A percentile compares a stretch with the other conserved stretches of the same genome.
phyloP scores from a whole-genome alignment of 2,797 vertebrate genomes.

The Oreonectes daqikongensis region DNA sequence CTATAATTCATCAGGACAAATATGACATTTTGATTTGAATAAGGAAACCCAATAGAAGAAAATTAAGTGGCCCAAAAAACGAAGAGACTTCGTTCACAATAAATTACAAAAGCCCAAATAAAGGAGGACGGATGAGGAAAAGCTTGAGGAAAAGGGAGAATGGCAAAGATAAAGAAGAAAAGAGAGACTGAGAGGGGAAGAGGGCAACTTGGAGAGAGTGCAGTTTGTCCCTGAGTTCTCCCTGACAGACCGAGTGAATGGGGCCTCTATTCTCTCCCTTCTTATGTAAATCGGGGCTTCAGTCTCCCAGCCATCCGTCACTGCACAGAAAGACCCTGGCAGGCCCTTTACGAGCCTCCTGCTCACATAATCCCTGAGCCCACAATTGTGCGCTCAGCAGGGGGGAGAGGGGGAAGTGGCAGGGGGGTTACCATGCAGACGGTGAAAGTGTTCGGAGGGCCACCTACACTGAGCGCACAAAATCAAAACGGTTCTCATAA shows the following conservation, averaged over 20 bases:
- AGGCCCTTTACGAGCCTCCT: slow-evolving; percentile 82
- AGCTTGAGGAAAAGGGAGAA: slow-evolving; percentile 62
- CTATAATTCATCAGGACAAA: slow-evolving; percentile 59
- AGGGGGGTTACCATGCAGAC: slow-evolving; percentile 65
- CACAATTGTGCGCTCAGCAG: slow-evolving; percentile 76
- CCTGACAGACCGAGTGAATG: slow-evolving; percentile 79
- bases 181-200: slow-evolving; percentile 68
- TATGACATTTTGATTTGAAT: slow-evolving; percentile 60
- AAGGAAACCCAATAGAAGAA: slow-evolving; percentile 69
- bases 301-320: slow-evolving; percentile 83
- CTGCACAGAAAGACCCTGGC: slow-evolving; percentile 83
- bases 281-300: slow-evolving; percentile 82
- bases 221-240: slow-evolving; percentile 69
- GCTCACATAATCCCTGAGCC: slow-evolving; percentile 78
- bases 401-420: slow-evolving; percentile 68
- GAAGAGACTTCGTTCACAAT: slow-evolving; percentile 64
- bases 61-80: slow-evolving; percentile 77
- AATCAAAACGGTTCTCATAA: slow-evolving; percentile 68
- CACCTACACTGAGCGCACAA: slow-evolving; percentile 73
- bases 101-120: slow-evolving; percentile 63
- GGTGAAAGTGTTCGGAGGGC: slow-evolving; percentile 71
- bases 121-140: slow-evolving; percentile 65
- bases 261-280: slow-evolving; percentile 80
- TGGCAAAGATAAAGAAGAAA: slow-evolving; percentile 64
- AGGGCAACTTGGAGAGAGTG: slow-evolving; percentile 61